A percentile compares a stretch with the other conserved stretches of the same genome.
Conservation (phyloP, 2,113 vertebrate species). For the Halcyon malimbica region DNA sequence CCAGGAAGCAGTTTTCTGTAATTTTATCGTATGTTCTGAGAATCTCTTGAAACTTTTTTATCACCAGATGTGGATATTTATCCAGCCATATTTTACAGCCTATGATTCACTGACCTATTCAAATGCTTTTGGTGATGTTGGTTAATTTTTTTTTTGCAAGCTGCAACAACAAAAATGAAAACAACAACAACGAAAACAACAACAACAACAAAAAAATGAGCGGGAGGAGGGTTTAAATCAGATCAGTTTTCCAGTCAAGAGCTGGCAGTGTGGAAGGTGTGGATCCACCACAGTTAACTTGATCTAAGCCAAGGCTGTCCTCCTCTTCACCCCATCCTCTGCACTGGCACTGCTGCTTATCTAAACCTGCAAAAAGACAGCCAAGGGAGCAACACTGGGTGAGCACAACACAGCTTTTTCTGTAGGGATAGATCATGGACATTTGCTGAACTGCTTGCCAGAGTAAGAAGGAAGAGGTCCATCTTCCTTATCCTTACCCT, state of each 20-base stretch:
- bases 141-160: not conserved
- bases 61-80: not conserved
- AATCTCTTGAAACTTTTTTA: conserved; percentile 91
- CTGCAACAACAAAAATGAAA: not conserved
- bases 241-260: not conserved
- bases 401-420: not conserved
- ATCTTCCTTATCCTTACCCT: not conserved
- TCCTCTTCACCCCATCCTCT: not conserved
- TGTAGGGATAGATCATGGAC: not conserved
- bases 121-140: not conserved
- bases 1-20: conserved; percentile 96
- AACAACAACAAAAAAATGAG: no score
- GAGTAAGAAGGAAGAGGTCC: not conserved
- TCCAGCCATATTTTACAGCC: not conserved
- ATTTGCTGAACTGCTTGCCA: not conserved
- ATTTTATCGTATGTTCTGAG: conserved; percentile 97
- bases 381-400: not conserved
- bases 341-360: not conserved
- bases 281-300: not conserved
- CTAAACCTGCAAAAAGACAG: not conserved
- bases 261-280: not conserved
- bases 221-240: not conserved
- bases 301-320: not conserved
- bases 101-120: not conserved
- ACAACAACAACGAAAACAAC: no score